A percentile compares a stretch with the other conserved stretches of the same genome.
These are phyloP conservation scores for Catagonus wagneri DNA, from an alignment of 2,113 vertebrate genomes.

Conservation along the genomic window DNA sequence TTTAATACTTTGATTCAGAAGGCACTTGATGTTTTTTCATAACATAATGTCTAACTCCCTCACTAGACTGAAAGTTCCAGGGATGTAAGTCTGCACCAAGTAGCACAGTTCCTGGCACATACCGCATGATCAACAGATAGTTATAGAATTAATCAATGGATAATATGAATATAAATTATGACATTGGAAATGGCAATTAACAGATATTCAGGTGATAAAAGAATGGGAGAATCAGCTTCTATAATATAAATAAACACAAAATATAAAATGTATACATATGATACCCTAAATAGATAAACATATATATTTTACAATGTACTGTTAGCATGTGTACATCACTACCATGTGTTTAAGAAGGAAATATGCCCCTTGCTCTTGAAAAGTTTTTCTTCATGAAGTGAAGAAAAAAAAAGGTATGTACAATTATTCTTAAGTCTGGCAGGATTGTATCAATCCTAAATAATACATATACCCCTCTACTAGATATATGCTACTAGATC, in stretches of 20 bases:
- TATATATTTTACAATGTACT: background rate
- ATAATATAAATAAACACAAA: background rate
- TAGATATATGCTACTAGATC: background rate
- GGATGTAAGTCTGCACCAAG: background rate
- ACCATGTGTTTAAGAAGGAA: background rate
- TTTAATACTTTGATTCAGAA: background rate
- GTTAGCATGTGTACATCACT: background rate
- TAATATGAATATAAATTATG: background rate
- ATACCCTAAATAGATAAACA: background rate
- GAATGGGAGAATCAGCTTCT: background rate
- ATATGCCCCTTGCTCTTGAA: background rate
- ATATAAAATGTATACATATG: background rate
- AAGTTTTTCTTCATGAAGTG: background rate
- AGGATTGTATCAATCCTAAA: background rate
- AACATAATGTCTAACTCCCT: background rate
- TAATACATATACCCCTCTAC: background rate
- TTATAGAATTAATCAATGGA: constrained; percentile 17
- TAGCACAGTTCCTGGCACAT: background rate
- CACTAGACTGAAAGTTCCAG: background rate
- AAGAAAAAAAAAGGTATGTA: background rate
- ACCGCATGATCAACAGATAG: background rate
- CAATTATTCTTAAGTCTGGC: background rate
- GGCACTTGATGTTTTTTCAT: background rate
- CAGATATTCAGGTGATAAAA: background rate
- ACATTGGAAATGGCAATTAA: background rate